Evolutionary conservation across 2,888 invertebrate genomes (phyloP).

Genomic region (Sminthurides aquaticus): DNA sequence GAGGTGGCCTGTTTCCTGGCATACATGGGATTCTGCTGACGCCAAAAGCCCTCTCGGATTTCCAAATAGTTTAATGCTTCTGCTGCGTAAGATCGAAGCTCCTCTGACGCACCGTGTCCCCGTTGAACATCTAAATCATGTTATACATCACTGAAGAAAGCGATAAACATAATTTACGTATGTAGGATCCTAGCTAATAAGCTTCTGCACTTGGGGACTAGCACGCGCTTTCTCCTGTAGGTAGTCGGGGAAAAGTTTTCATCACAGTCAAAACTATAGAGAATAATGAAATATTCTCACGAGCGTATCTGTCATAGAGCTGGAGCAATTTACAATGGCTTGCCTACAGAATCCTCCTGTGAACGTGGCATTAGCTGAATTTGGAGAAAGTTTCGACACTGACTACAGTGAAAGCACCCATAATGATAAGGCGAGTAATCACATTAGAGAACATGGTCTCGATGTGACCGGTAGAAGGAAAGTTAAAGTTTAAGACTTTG

Average conservation of each 20-base stretch:
- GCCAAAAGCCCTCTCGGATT: slow-evolving; percentile 39
- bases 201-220: background rate
- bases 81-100: slow-evolving; percentile 34
- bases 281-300: no score
- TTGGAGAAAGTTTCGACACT: no score
- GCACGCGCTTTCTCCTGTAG: background rate
- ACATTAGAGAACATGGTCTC: no score
- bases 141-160: background rate
- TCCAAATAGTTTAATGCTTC: slow-evolving; percentile 41
- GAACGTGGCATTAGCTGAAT: no score
- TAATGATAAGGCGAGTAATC: no score
- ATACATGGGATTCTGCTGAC: slow-evolving; percentile 42
- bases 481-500: no score
- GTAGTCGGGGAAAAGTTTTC: background rate
- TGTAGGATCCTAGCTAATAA: background rate
- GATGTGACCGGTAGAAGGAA: no score
- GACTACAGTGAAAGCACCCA: no score
- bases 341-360: no score
- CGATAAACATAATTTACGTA: background rate
- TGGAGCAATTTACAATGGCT: no score
- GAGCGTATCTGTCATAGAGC: no score
- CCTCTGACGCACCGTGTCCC: slow-evolving; percentile 27
- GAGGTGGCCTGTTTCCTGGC: slow-evolving; percentile 26
- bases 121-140: slow-evolving; percentile 24
- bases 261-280: no score